Evolutionary conservation across 2,888 invertebrate genomes (phyloP).

Genomic region (Ethmia dodecea): DNA sequence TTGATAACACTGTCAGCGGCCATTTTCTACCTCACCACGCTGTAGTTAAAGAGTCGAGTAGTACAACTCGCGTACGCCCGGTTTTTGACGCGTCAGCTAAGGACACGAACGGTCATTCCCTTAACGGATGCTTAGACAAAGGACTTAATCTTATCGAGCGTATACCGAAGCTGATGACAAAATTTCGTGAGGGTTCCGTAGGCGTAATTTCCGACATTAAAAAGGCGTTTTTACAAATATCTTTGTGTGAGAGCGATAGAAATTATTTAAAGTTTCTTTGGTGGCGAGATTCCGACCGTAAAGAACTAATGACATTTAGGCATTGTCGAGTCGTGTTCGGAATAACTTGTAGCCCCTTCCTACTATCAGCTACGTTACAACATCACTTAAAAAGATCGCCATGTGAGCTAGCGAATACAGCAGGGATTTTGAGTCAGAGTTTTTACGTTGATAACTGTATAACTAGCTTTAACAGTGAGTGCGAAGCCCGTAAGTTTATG

Average conservation of each 20-base stretch:
- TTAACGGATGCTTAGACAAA: background rate
- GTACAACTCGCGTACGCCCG: too few species aligned
- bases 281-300: background rate
- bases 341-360: background rate
- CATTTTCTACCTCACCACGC: too few species aligned
- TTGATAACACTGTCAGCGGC: too few species aligned
- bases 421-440: background rate
- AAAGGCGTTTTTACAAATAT: background rate
- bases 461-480: background rate
- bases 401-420: background rate
- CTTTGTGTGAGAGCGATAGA: background rate
- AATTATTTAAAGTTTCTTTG: background rate
- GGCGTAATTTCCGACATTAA: background rate
- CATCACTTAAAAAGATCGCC: background rate
- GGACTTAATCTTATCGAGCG: background rate
- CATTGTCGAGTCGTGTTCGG: background rate
- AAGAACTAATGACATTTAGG: background rate
- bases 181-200: background rate
- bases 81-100: too few species aligned
- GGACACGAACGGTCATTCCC: background rate
- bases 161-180: background rate
- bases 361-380: background rate
- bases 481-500: background rate
- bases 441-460: background rate
- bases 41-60: too few species aligned